Percentiles rank a stretch among this genome's conserved stretches.
These are phyloP conservation scores for Drosophila gaucha DNA, from an alignment of 2,888 invertebrate genomes.

Conservation along the genomic window DNA sequence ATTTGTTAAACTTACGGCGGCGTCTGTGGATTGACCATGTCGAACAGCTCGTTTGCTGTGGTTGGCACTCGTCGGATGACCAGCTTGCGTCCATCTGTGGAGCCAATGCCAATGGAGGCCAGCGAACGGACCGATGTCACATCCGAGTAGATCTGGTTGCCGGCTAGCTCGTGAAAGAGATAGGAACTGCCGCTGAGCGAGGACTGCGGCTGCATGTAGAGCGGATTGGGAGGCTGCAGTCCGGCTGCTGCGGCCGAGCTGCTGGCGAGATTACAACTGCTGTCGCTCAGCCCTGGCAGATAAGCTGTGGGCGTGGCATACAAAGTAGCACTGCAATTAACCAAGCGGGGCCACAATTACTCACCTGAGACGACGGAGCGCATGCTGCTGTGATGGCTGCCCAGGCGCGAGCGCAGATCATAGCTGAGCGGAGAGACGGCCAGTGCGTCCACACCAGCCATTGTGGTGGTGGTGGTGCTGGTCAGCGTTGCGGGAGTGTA, in stretches of 20 bases:
- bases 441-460: slow-evolving; percentile 56
- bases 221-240: slow-evolving; percentile 66
- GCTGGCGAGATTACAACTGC: slow-evolving; percentile 77
- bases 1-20: slow-evolving; percentile 86
- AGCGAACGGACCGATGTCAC: slow-evolving; percentile 91
- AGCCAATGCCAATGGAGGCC: slow-evolving; percentile 94
- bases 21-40: slow-evolving; percentile 93
- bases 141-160: slow-evolving; percentile 86
- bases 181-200: slow-evolving; percentile 85
- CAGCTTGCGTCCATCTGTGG: slow-evolving; percentile 94
- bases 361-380: slow-evolving; percentile 84
- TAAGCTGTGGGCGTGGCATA: slow-evolving; percentile 65
- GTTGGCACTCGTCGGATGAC: slow-evolving; percentile 93
- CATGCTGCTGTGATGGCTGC: slow-evolving; percentile 82
- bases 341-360: slow-evolving; percentile 17
- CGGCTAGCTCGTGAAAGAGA: slow-evolving; percentile 88
- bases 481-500: slow-evolving; percentile 58
- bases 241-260: slow-evolving; percentile 82
- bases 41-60: slow-evolving; percentile 93
- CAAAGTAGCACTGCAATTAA: too few relatives aligned
- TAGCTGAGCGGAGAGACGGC: slow-evolving; percentile 61
- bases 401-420: slow-evolving; percentile 74
- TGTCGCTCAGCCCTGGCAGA: slow-evolving; percentile 68
- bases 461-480: slow-evolving; percentile 68
- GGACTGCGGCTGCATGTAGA: slow-evolving; percentile 85